Base-by-base conservation (phyloP, 2,888 invertebrate species). In the Spisula subtruncata region DNA sequence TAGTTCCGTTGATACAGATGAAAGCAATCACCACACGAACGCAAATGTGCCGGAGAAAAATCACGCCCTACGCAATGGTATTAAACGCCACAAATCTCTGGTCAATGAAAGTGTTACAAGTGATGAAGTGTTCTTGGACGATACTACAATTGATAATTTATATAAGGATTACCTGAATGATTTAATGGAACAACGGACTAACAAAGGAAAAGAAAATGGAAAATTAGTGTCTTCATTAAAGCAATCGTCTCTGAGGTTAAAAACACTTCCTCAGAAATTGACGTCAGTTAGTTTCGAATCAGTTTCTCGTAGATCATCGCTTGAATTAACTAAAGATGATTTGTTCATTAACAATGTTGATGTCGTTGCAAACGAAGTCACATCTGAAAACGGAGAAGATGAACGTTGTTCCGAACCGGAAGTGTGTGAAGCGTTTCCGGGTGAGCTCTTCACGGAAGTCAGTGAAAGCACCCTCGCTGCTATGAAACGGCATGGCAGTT, bases 401-500 rank as follows among this genome's bases (percentile, higher is more conserved):
- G 83, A 83, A 6, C 54, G 35, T n/a, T n/a, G n/a, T 14, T 29
- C 56, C 16, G 60, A 60, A 35, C 60, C 81, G n/a, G 88, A 90
- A 54, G 56, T 80, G 8, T 81, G 87, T n/a, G 90, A 93, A 25
- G 85, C 85, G 35, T 91, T 92, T 82, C 92, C 93, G 6, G 87
- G 86, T 25, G 91, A 92, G 56, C 54, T 93, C 54, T 89, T 93
- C 48, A 88, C 93, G n/a, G 92, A 93, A 79, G 92, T 93, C 5
- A 92, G 90, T 81, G 93, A 92, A 51, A 89, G 89, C 51, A 91
- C 90, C 29, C 86, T 93, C 8, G 93, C 93, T 16, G 91, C 91
- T 48, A 84, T 90, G 71, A 93, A 93, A 83, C 89, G 93, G 54
- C 92, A 93, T 25, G 91, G 93, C 0, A 90, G 91, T 71, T 90